Base-by-base conservation (phyloP, 2,113 vertebrate species). In the Hippopotamus amphibius region DNA sequence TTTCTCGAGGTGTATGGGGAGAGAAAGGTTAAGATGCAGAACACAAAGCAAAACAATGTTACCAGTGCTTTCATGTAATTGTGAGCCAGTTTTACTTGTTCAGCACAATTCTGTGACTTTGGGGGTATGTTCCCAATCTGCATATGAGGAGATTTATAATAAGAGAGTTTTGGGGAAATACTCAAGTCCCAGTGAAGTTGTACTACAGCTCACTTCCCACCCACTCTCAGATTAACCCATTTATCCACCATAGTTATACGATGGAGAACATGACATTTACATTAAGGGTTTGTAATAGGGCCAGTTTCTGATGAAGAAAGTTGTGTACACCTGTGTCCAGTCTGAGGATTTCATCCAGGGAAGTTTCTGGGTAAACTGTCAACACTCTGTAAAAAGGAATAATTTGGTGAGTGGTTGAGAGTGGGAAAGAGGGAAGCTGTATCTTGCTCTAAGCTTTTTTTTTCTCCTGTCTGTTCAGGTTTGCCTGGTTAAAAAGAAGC, bases 61-160 rank as follows among this genome's bases (percentile, higher is more conserved):
- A 15, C 0, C 30, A n/a, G 3, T 2, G n/a, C 19, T 28, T 55
- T 22, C 3, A 0, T 12, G 30, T 41, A 19, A 37, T 17, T 16
- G 9, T 53, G 26, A 46, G 22, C 71, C 43, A 24, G 1, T 91
- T 46, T 82, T 68, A 48, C n/a, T 72, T 55, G 53, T 15, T 61
- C 26, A 19, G 7, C 22, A 71, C 14, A 48, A 55, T 72, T 14
- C 28, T 41, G 2, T 28, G 19, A 59, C 46, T 82, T 92, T 69
- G 17, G 41, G 11, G 8, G 15, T 57, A 22, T 46, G 3, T 63
- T 59, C 8, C 37, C 50, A 72, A 16, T 22, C 15, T 11, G 6
- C 9, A 2, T 19, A 7, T 30, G 33, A 93, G 26, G 6, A 21
- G 0, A 65, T 63, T 48, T 43, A 55, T 12, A n/a, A 28, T 48